Evolutionary conservation across 1,140 invertebrate species (phyloP).

Genomic region (Sminthurides bifidus): DNA sequence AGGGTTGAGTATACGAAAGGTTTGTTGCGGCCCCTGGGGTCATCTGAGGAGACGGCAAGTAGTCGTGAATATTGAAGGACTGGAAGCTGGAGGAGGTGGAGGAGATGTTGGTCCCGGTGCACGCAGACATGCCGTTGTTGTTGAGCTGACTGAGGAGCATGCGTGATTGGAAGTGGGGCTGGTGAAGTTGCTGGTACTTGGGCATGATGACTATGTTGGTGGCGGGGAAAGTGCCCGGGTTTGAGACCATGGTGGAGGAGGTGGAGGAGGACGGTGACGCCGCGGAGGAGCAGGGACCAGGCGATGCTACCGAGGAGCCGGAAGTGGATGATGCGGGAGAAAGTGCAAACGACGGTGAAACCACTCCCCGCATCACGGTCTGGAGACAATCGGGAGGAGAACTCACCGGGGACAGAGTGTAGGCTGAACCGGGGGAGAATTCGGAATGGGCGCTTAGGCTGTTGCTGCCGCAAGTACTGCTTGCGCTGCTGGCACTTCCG

Average conservation of each 20-base stretch:
- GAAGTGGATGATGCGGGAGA: not conserved
- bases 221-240: not conserved
- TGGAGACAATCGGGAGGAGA: conserved; percentile 30
- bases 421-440: conserved; percentile 30
- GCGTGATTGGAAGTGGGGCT: too few relatives aligned
- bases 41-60: not conserved
- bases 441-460: conserved; percentile 11
- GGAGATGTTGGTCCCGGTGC: not conserved
- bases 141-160: too few relatives aligned
- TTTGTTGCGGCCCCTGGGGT: not conserved
- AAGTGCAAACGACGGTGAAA: conserved; percentile 18
- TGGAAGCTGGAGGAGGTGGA: not conserved
- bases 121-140: not conserved
- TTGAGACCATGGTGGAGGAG: not conserved
- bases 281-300: not conserved
- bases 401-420: conserved; percentile 23
- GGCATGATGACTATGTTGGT: not conserved
- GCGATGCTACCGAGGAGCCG: not conserved
- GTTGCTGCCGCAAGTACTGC: not conserved
- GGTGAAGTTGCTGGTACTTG: too few relatives aligned
- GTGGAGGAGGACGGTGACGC: not conserved
- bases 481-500: not conserved
- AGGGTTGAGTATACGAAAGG: not conserved
- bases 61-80: not conserved
- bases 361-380: conserved; percentile 30